Evolutionary conservation across 2,888 invertebrate species (phyloP), one percentile per base, ranked within the genome.

Genomic region (Diplolepis rosae): DNA sequence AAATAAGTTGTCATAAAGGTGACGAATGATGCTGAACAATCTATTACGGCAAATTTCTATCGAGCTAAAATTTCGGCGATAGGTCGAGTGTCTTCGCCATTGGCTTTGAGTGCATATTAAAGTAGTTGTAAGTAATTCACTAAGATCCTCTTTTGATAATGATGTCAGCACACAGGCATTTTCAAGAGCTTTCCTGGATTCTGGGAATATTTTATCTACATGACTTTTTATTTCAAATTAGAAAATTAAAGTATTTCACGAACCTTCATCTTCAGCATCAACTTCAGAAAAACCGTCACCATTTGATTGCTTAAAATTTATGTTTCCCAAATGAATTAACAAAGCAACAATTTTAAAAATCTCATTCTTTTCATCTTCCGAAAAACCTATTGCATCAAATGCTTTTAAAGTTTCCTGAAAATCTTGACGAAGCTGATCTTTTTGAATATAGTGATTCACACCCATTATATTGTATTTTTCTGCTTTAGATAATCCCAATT

Each of bases 1-100:
- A 71, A 90, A 89, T 18, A 89, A 80, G 51, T 82, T 83, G 45
- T 87, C 84, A 72, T 90, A 90, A 45, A 90, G 78, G 35, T 87
- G 85, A 70, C 89, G 84, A 79, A 89, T 88, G 27, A 89, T 81
- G 67, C 88, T 85, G 73, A 88, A 86, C 66, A 88, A 79, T 32
- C 90, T 84, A 54, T 85, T 86, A 42, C 82, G 81, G 73, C 90
- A 90, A 51, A 87, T 88, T 42, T 86, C 87, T 2, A 79, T 71
- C 32, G 83, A 86, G 7, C 74, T 74, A 48, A 89, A 85, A 27
- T 86, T 82, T 11, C 85, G 83, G 71, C 83, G 82, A 61, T 85
- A 88, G 3, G 79, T 22, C 0, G 81, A 83, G n/a, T 82, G 78
- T 24, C 84, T 80, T 66, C 81, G 77, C 39, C 80, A 72, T 3